These are phyloP conservation scores for Dryomyza anilis DNA, from an alignment of 2,888 invertebrate genomes.

Conservation along the genomic window DNA sequence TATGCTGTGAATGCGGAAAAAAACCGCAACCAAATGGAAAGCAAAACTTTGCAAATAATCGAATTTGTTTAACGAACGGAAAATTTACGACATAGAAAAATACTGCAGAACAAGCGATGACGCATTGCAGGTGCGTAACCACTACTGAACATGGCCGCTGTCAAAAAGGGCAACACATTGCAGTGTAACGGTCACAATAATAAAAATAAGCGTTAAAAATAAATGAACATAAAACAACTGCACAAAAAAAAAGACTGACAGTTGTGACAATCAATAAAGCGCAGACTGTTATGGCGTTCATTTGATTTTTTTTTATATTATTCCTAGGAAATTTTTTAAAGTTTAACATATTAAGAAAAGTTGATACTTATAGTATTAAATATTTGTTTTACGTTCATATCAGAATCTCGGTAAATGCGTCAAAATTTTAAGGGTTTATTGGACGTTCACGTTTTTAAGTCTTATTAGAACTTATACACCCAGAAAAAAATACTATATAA, in stretches of 20 bases:
- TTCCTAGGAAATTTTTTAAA: too few species aligned
- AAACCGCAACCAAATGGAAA: neutral
- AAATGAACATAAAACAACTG: too few species aligned
- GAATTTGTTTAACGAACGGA: conserved; percentile 5
- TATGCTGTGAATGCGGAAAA: neutral
- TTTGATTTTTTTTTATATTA: neutral
- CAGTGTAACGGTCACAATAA: neutral
- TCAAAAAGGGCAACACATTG: neutral
- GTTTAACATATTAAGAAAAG: too few species aligned
- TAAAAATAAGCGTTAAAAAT: neutral
- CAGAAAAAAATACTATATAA: too few species aligned
- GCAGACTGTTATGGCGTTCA: conserved; percentile 3
- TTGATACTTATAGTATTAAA: too few species aligned
- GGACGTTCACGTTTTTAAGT: too few species aligned
- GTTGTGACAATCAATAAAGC: neutral
- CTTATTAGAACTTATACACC: too few species aligned
- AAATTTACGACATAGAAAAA: neutral
- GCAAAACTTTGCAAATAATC: neutral
- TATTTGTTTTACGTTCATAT: too few species aligned
- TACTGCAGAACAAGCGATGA: conserved; percentile 62
- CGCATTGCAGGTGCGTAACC: conserved; percentile 83
- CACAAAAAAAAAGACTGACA: neutral
- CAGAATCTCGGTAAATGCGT: too few species aligned
- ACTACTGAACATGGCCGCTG: neutral
- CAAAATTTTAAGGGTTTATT: too few species aligned